Base-by-base conservation (phyloP, 2,888 invertebrate species). In the Heliconius cydno region DNA sequence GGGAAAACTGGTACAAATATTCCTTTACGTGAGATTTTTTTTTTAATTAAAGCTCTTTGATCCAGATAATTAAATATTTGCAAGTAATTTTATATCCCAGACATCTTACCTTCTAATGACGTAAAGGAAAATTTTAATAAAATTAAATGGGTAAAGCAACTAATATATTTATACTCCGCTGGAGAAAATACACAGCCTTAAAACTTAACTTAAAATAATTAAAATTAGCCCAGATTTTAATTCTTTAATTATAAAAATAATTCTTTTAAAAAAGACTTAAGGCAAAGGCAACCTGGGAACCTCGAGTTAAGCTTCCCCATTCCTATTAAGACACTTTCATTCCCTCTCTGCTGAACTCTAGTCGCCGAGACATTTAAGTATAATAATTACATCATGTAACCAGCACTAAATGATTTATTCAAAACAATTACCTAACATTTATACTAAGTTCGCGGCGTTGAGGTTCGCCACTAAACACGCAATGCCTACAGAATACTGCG, bases 21-120 rank as follows among this genome's bases (percentile, higher is more conserved):
- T 10, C n/a, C 10, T 60, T 60, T 52, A 52, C 19, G 7, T 52
- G 2, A 34, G 34, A n/a, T 0, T n/a, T n/a, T n/a, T n/a, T 60
- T 60, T n/a, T 60, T 60, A 60, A n/a, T 60, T n/a, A 22, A 60
- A 60, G 10, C 60, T 60, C 60, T 60, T 60, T 60, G 60, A 60
- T 9, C 10, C n/a, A 60, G 60, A 60, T n/a, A 60, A 60, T 60
- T 60, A 10, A 60, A 60, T 60, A 60, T 60, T 60, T 60, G 22
- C 60, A 3, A n/a, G 22, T 60, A 60, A 60, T 60, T 60, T 60
- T 60, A 60, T 60, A 60, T 60, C 60, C n/a, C n/a, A 60, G 60
- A 60, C 60, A 60, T 60, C n/a, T 60, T 60, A 60, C n/a, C 60
- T n/a, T 60, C 60, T 60, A 60, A n/a, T 60, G 60, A 60, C 60